phyloP scores from a whole-genome alignment of 1,140 invertebrate species.

The Helicoverpa zea region DNA sequence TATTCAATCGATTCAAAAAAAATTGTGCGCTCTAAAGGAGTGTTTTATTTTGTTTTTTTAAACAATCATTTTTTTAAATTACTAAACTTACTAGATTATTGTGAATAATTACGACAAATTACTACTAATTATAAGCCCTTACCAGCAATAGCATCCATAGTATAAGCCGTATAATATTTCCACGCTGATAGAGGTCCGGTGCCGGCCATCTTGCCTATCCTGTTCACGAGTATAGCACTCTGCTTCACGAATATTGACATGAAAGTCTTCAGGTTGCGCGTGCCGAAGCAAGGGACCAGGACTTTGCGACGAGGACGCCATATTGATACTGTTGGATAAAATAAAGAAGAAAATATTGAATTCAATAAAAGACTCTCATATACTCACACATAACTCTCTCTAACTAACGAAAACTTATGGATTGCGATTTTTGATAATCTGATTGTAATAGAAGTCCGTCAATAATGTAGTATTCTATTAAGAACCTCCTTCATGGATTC shows the following conservation, averaged over 20 bases:
- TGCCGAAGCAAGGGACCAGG: slow-evolving; percentile 48
- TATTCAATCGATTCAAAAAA: no score
- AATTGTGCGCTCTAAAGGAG: no score
- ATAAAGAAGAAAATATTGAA: no score
- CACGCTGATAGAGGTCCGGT: slow-evolving; percentile 48
- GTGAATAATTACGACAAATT: background rate
- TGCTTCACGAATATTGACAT: slow-evolving; percentile 44
- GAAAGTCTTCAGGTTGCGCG: slow-evolving; percentile 48
- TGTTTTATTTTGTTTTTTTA: no score
- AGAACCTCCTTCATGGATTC: no score
- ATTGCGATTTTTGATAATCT: no score
- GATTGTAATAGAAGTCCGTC: no score
- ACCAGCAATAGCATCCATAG: slow-evolving; percentile 51
- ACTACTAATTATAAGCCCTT: background rate
- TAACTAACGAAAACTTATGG: no score
- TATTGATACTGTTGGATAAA: slow-evolving; percentile 43
- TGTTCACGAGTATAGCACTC: slow-evolving; percentile 43
- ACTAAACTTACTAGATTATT: background rate
- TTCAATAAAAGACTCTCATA: no score
- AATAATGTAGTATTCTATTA: no score
- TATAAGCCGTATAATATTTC: slow-evolving; percentile 50
- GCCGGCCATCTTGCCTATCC: slow-evolving; percentile 28
- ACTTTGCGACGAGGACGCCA: slow-evolving; percentile 59
- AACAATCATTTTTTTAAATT: no score
- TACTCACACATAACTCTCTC: no score